Conservation (phyloP, 2,113 vertebrate species). For the Taxidea taxus region DNA sequence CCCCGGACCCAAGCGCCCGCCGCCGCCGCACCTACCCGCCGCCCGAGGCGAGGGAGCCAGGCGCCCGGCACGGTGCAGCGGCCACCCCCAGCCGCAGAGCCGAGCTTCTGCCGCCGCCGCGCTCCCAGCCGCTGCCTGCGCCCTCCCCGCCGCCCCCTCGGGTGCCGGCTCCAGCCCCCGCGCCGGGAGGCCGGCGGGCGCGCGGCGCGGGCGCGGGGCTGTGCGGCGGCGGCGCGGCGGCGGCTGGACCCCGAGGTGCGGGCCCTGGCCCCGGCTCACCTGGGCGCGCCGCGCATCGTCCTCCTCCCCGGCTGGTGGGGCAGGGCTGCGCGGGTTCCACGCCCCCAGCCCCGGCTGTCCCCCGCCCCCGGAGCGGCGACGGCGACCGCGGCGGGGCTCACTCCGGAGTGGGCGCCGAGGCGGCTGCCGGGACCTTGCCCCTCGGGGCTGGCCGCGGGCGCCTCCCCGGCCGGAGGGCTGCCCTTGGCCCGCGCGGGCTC, state of each 20-base stretch:
- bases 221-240: neutral
- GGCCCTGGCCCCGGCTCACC: constrained; percentile 52
- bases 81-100: constrained; percentile 46
- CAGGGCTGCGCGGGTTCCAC: neutral
- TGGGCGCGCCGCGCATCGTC: constrained; percentile 44
- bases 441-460: neutral
- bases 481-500: neutral
- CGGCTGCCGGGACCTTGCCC: neutral
- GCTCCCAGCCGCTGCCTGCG: constrained; percentile 55
- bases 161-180: constrained; percentile 62
- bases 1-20: neutral
- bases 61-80: neutral
- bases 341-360: neutral
- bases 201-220: neutral
- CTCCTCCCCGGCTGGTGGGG: neutral
- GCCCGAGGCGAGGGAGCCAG: neutral
- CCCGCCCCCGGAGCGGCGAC: neutral
- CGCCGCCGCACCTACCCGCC: constrained; percentile 37
- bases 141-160: constrained; percentile 71
- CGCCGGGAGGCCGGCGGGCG: neutral
- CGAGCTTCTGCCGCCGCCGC: constrained; percentile 49
- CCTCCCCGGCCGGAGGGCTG: neutral
- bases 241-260: neutral
- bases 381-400: neutral
- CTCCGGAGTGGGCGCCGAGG: neutral